Evolutionary conservation across 2,113 vertebrate genomes (phyloP).

Genomic region (Oxygymnocypris stewartii): DNA sequence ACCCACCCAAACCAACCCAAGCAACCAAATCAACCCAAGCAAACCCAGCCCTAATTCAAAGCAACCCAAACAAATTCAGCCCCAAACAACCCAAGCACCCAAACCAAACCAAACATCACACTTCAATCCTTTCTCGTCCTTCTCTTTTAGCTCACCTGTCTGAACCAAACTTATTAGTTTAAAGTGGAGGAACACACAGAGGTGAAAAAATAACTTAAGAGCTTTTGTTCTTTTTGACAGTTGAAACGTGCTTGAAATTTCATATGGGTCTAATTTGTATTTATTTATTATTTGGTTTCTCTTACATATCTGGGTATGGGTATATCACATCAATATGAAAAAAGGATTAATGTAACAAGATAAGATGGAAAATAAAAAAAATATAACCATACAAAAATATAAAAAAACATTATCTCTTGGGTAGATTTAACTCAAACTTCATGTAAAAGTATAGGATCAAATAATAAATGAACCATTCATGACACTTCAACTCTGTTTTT

Average conservation of each 20-base stretch:
- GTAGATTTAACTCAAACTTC: neutral
- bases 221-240: slow-evolving; percentile 24
- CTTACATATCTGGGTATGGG: neutral
- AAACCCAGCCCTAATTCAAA: no score
- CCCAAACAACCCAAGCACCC: no score
- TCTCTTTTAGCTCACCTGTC: slow-evolving; percentile 24
- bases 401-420: neutral
- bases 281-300: neutral
- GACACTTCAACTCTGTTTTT: neutral
- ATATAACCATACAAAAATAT: neutral
- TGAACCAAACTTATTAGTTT: neutral
- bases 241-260: neutral
- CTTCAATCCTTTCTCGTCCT: slow-evolving; percentile 1
- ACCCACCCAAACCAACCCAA: no score
- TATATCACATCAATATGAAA: neutral
- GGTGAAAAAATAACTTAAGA: slow-evolving; percentile 66
- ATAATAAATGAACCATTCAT: neutral
- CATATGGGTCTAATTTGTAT: neutral
- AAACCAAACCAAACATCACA: slow-evolving; percentile 54
- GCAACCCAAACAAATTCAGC: no score
- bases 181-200: slow-evolving; percentile 40
- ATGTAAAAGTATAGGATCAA: neutral
- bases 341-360: neutral
- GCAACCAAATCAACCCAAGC: no score
- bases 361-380: neutral